These are phyloP conservation scores for Xiphias gladius DNA, from an alignment of 2,113 vertebrate species.

Conservation along the genomic window DNA sequence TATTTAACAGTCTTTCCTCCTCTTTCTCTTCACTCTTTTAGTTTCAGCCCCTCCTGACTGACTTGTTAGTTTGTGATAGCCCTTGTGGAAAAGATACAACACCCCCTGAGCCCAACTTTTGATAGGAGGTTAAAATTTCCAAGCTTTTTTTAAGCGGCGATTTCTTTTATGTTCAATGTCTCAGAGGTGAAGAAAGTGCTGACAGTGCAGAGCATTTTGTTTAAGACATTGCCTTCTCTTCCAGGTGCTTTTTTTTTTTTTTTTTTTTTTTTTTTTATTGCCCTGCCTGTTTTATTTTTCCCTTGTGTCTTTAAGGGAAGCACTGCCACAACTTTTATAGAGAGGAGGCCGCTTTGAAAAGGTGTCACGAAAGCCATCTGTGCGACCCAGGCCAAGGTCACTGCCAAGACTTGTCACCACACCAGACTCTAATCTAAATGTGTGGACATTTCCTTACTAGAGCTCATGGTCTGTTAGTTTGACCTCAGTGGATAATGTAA, in stretches of 20 bases:
- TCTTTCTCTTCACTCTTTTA: constrained; percentile 14
- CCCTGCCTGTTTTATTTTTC: constrained; percentile 37
- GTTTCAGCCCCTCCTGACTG: constrained; percentile 23
- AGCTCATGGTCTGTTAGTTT: background rate
- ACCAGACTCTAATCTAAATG: constrained; percentile 16
- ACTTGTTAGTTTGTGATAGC: constrained; percentile 51
- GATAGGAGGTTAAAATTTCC: constrained; percentile 61
- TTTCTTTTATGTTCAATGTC: constrained; percentile 67
- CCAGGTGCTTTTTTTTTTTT: constrained; percentile 74
- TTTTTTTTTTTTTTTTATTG: constrained; percentile 70
- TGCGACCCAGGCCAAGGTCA: constrained; percentile 55
- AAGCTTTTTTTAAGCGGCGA: constrained; percentile 48
- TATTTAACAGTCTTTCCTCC: constrained; percentile 32
- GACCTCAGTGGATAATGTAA: constrained; percentile 22
- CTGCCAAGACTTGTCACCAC: constrained; percentile 39
- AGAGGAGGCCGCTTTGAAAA: constrained; percentile 48
- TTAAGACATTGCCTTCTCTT: constrained; percentile 62
- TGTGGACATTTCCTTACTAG: constrained; percentile 7
- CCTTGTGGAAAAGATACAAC: constrained; percentile 22
- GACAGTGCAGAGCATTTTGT: constrained; percentile 70
- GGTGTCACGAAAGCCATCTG: constrained; percentile 60
- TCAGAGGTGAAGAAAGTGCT: constrained; percentile 69
- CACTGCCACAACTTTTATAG: constrained; percentile 48
- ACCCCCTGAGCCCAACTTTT: constrained; percentile 24
- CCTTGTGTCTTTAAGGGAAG: constrained; percentile 32